Percentiles rank a stretch among this genome's conserved stretches.
Evolutionary conservation across 2,113 vertebrate genomes (phyloP).

Genomic region (Rhinichthys klamathensis): DNA sequence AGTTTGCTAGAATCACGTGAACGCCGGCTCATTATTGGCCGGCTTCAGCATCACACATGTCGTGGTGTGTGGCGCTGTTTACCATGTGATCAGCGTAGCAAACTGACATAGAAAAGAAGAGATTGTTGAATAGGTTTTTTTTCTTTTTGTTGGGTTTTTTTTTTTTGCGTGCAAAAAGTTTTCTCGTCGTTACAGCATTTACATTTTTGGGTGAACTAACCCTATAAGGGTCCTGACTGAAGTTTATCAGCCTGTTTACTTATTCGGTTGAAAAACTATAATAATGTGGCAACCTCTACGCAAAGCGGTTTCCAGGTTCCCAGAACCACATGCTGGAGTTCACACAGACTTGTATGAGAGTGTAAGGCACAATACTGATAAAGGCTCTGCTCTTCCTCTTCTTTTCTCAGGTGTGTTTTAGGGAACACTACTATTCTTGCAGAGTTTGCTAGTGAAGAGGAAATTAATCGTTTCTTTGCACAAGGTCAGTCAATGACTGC

Average conservation of each 20-base stretch:
- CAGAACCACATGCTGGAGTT: neutral
- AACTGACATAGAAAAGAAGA: no score
- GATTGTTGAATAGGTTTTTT: no score
- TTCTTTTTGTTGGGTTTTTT: no score
- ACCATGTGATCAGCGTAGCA: no score
- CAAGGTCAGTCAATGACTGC: constrained; percentile 98
- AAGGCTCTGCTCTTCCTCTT: neutral
- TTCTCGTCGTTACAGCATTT: no score
- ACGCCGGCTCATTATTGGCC: no score
- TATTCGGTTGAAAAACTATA: neutral
- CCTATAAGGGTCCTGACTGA: no score
- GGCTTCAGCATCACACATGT: no score
- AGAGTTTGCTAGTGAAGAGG: constrained; percentile 99
- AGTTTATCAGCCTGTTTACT: neutral
- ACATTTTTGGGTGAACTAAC: no score
- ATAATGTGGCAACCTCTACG: neutral
- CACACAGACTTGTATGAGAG: neutral
- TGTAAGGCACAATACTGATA: neutral
- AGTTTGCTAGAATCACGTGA: no score
- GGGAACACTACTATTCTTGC: constrained; percentile 99
- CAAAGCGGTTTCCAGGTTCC: neutral
- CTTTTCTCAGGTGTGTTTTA: constrained; percentile 92
- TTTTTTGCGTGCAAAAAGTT: no score
- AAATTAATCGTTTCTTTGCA: constrained; percentile 99
- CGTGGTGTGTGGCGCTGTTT: no score